A percentile compares a stretch with the other conserved stretches of the same genome.
These are phyloP conservation scores for Leucopsar rothschildi DNA, from an alignment of 2,113 vertebrate genomes.

Conservation along the genomic window DNA sequence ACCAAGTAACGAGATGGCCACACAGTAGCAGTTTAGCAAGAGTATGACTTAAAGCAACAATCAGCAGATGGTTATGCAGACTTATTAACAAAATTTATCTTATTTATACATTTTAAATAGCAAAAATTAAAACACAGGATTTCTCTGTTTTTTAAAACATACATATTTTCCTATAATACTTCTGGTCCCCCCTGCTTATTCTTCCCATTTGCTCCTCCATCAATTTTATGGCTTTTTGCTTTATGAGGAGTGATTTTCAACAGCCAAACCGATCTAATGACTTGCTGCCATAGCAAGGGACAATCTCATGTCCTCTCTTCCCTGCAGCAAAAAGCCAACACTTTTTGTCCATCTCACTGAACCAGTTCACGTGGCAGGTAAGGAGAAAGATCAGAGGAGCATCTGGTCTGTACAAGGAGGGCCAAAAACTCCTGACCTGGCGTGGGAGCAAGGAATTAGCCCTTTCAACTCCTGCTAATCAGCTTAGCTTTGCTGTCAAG, in stretches of 20 bases:
- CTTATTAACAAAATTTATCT: not conserved
- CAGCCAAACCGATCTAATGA: not conserved
- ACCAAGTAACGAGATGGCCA: not conserved
- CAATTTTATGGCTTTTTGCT: not conserved
- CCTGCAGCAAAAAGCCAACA: not conserved
- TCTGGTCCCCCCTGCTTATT: not conserved
- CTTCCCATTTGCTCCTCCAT: not conserved
- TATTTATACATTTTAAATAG: not conserved
- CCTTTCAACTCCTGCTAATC: not conserved
- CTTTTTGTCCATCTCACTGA: not conserved
- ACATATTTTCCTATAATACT: not conserved
- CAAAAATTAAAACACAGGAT: not conserved
- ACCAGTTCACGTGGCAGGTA: fast-evolving
- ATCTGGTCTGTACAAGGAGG: not conserved
- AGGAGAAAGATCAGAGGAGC: not conserved
- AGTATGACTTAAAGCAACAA: not conserved
- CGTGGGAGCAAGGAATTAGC: not conserved
- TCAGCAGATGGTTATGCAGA: not conserved
- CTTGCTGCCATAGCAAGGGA: not conserved
- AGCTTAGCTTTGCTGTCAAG: not conserved
- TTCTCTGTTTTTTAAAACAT: not conserved
- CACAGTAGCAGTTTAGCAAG: not conserved
- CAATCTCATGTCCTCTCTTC: not conserved
- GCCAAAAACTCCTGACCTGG: conserved; percentile 6
- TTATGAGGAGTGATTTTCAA: not conserved